Evolutionary conservation across 2,888 invertebrate genomes (phyloP).

Genomic region (Spodoptera littoralis): DNA sequence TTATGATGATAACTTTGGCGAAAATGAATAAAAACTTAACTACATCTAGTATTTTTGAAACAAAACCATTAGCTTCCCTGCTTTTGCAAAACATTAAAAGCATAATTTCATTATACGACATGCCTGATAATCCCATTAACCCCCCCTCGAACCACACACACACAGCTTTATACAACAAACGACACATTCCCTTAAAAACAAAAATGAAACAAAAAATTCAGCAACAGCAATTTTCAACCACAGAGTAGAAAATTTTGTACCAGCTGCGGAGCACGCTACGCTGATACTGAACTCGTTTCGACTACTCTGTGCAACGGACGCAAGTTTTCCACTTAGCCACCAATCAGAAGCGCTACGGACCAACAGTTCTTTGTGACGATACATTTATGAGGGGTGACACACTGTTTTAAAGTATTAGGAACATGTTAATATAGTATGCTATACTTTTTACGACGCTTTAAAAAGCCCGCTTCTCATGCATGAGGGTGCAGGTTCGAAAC

Average conservation of each 20-base stretch:
- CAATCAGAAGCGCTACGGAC: conserved; percentile 51
- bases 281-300: conserved; percentile 23
- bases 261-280: conserved; percentile 41
- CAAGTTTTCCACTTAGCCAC: conserved; percentile 57
- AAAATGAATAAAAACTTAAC: too few species aligned
- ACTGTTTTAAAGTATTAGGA: conserved; percentile 10
- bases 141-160: too few species aligned
- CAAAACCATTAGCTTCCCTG: too few species aligned
- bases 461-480: too few species aligned
- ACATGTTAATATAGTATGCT: neutral
- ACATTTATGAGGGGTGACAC: conserved; percentile 36
- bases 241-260: conserved; percentile 13
- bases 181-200: neutral
- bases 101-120: too few species aligned
- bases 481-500: too few species aligned
- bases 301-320: conserved; percentile 31
- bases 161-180: too few species aligned
- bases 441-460: too few species aligned
- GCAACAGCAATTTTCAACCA: conserved; percentile 29
- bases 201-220: neutral
- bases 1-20: too few species aligned
- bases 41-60: too few species aligned
- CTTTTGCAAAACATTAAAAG: too few species aligned
- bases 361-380: conserved; percentile 50
- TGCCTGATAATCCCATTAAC: too few species aligned